Percentiles rank a stretch among this genome's conserved stretches.
These are phyloP conservation scores for Parapsyche elsis DNA, from an alignment of 1,140 invertebrate genomes.

Conservation along the genomic window DNA sequence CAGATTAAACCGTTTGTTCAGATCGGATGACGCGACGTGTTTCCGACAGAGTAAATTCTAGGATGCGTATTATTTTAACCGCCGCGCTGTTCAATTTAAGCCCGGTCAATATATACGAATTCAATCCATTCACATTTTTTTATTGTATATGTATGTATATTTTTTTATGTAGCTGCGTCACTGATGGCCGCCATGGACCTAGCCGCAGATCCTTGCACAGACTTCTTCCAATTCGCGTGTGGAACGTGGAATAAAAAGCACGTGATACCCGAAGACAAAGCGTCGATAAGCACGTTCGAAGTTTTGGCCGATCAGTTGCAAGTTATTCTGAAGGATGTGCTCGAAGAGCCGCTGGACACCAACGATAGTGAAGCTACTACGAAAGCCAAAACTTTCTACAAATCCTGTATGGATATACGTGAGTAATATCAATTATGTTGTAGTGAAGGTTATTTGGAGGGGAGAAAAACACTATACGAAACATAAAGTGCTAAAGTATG, in stretches of 20 bases:
- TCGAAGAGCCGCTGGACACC: conserved; percentile 74
- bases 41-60: neutral
- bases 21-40: too few species aligned
- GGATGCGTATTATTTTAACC: too few species aligned
- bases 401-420: conserved; percentile 89
- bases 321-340: conserved; percentile 81
- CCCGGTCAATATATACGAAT: too few species aligned
- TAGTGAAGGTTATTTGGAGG: too few species aligned
- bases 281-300: conserved; percentile 90
- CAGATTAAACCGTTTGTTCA: conserved; percentile 14
- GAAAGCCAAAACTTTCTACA: conserved; percentile 88
- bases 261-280: conserved; percentile 88
- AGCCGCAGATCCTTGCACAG: conserved; percentile 81
- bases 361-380: conserved; percentile 78
- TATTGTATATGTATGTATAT: neutral
- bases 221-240: conserved; percentile 92
- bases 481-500: too few species aligned
- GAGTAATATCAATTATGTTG: conserved; percentile 65
- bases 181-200: conserved; percentile 87
- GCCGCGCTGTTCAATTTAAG: too few species aligned
- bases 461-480: too few species aligned
- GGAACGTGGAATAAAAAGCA: conserved; percentile 91
- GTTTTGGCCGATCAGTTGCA: conserved; percentile 86
- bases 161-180: conserved; percentile 76
- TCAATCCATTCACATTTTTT: too few species aligned